phyloP scores from a whole-genome alignment of 2,797 vertebrate genomes.

The Buceros bicornis region DNA sequence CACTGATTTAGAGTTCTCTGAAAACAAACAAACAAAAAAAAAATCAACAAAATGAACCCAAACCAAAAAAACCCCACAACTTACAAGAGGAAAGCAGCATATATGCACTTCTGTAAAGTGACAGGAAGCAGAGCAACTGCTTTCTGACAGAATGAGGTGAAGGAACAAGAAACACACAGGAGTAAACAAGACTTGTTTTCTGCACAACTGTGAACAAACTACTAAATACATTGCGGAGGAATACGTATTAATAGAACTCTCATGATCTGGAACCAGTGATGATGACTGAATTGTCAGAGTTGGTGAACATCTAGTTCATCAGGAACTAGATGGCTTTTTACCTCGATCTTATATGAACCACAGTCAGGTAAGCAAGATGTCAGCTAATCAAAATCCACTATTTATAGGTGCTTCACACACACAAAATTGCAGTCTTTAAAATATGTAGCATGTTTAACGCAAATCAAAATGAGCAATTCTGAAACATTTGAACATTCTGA shows the following conservation, averaged over 20 bases:
- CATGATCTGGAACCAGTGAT: neutral
- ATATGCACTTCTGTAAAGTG: neutral
- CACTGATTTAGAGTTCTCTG: neutral
- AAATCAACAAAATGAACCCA: neutral
- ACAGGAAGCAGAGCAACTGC: neutral
- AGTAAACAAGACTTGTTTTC: neutral
- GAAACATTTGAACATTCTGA: neutral
- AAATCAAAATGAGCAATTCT: neutral
- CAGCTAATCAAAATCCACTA: conserved; percentile 7
- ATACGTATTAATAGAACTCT: neutral
- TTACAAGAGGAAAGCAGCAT: neutral
- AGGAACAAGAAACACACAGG: neutral
- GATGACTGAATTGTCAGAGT: neutral
- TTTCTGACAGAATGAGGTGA: conserved; percentile 46
- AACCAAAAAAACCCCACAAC: neutral
- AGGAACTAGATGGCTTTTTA: neutral
- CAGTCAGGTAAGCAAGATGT: neutral
- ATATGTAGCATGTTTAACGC: neutral
- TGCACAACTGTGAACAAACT: neutral
- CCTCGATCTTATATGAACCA: neutral
- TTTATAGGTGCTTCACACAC: neutral
- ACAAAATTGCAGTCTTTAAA: neutral
- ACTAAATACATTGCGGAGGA: neutral
- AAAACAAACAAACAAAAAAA: neutral
- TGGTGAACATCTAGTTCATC: neutral